These are phyloP conservation scores for Aporophyla lueneburgensis DNA, from an alignment of 2,888 invertebrate species.

Conservation along the genomic window DNA sequence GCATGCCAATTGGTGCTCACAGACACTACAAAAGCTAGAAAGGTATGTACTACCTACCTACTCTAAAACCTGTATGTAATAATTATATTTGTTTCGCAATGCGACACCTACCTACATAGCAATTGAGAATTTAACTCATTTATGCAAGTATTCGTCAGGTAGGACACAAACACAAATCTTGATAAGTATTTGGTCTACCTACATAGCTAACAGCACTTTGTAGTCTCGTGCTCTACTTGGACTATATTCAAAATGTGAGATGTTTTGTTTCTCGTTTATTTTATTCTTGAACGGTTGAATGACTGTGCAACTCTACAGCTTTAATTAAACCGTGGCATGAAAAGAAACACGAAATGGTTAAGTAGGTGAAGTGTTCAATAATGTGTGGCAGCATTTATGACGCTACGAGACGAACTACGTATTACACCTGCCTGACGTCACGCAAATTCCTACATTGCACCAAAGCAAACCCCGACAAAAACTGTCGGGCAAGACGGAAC, in stretches of 20 bases:
- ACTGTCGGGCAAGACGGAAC: background rate
- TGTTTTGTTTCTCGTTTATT: slow-evolving; percentile 9
- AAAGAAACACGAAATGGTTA: background rate
- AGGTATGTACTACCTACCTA: background rate
- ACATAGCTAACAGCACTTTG: background rate
- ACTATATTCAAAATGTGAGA: slow-evolving; percentile 2
- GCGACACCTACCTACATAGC: background rate
- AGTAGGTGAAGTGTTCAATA: slow-evolving; percentile 1
- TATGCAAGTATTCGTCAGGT: background rate
- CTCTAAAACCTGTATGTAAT: background rate
- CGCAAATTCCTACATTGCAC: background rate
- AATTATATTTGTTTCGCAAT: background rate
- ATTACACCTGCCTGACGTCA: background rate
- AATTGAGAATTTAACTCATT: background rate
- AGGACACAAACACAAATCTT: background rate
- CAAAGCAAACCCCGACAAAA: background rate
- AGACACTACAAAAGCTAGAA: slow-evolving; percentile 29
- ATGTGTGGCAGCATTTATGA: background rate
- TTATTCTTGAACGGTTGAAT: slow-evolving; percentile 26
- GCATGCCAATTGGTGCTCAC: slow-evolving; percentile 6
- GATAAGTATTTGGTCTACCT: background rate
- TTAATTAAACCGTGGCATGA: slow-evolving; percentile 1
- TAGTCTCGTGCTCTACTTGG: slow-evolving; percentile 1
- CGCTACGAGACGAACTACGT: background rate
- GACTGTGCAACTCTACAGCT: slow-evolving; percentile 23